These are phyloP conservation scores for Thyatira batis DNA, from an alignment of 2,888 invertebrate genomes.

Conservation along the genomic window DNA sequence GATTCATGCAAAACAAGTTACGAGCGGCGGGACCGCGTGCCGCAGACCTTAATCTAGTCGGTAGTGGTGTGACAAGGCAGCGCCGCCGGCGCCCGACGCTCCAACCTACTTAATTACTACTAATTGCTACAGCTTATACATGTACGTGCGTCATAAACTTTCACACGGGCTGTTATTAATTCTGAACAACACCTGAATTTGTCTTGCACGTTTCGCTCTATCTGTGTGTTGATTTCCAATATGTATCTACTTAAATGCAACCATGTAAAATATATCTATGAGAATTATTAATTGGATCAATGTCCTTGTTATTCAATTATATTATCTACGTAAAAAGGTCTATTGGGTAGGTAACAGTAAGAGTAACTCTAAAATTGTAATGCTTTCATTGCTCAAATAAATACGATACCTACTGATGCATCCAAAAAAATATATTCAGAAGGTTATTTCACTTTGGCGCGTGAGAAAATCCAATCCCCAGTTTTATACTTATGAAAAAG, in stretches of 20 bases:
- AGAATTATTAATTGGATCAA: too few relatives aligned
- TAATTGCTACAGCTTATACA: slow-evolving; percentile 74
- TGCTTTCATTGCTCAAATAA: too few relatives aligned
- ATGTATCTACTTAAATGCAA: slow-evolving; percentile 7
- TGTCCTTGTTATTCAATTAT: too few relatives aligned
- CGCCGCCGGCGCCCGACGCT: slow-evolving; percentile 52
- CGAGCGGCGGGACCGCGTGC: slow-evolving; percentile 65
- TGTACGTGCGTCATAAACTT: slow-evolving; percentile 68
- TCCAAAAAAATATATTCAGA: too few relatives aligned
- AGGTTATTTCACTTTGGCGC: too few relatives aligned
- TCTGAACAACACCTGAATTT: slow-evolving; percentile 55
- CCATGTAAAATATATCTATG: too few relatives aligned
- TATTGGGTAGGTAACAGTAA: too few relatives aligned
- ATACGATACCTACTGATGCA: too few relatives aligned
- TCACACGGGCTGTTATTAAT: slow-evolving; percentile 60
- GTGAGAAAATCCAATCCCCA: too few relatives aligned
- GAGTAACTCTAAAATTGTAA: too few relatives aligned
- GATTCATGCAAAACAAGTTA: slow-evolving; percentile 79
- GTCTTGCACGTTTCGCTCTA: slow-evolving; percentile 37
- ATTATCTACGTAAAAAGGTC: too few relatives aligned
- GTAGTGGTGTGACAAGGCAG: slow-evolving; percentile 50
- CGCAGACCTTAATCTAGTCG: slow-evolving; percentile 72
- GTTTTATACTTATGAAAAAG: background rate
- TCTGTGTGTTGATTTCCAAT: slow-evolving; percentile 25
- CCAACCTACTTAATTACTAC: slow-evolving; percentile 76